phyloP scores from a whole-genome alignment of 2,888 invertebrate species.

The Platycheirus albimanus region DNA sequence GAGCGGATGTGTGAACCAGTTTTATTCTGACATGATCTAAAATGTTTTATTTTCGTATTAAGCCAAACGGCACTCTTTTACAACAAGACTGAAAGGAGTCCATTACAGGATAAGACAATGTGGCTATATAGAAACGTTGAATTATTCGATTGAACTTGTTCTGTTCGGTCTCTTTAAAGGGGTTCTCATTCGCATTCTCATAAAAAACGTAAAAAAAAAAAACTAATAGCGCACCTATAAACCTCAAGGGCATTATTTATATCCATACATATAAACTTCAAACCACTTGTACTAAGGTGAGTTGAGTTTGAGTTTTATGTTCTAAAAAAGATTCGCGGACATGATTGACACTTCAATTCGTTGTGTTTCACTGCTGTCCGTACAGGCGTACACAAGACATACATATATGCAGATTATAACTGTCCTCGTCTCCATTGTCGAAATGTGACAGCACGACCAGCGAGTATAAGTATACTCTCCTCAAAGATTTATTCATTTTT shows the following conservation, averaged over 20 bases:
- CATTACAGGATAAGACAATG: constrained; percentile 43
- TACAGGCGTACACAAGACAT: too few species aligned
- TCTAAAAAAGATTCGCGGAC: constrained; percentile 12
- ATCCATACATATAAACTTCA: too few species aligned
- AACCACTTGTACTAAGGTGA: constrained; percentile 3
- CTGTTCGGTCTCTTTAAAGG: not conserved
- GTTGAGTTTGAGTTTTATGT: constrained; percentile 6
- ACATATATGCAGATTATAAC: constrained; percentile 44
- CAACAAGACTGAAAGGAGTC: constrained; percentile 26
- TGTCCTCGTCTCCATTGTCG: not conserved
- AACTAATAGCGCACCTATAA: constrained; percentile 41
- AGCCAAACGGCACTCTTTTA: too few species aligned
- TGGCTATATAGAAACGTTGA: constrained; percentile 27
- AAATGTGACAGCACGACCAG: not conserved
- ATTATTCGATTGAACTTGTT: constrained; percentile 17
- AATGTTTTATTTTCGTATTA: too few species aligned
- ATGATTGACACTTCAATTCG: constrained; percentile 57
- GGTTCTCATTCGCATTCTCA: not conserved
- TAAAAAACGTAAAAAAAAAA: not conserved
- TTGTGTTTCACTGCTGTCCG: not conserved
- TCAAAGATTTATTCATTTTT: not conserved
- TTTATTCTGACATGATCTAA: not conserved
- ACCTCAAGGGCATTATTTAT: constrained; percentile 15
- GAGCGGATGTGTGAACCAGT: constrained; percentile 56
- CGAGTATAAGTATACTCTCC: too few species aligned